Base-by-base conservation (phyloP, 2,113 vertebrate species). In the Emydocephalus ijimae region DNA sequence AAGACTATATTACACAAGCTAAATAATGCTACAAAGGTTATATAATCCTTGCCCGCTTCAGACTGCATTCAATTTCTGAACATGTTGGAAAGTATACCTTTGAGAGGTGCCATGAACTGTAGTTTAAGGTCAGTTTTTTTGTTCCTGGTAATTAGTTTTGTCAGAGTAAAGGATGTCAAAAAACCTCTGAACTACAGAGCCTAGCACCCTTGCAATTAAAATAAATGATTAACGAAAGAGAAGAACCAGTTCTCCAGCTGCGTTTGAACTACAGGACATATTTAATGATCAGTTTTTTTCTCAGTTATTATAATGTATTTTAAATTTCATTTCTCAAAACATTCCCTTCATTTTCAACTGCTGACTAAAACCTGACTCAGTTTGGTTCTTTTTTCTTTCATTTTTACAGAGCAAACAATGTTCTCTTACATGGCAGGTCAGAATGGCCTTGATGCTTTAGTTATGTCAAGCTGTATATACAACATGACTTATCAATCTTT, bases 251-350 rank as follows among this genome's bases (percentile, higher is more conserved):
- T 92, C 95, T 97, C 94, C 90, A 88, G 15, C 85, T 96, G 69
- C 15, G 91, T 95, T 94, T 96, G 95, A 97, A 96, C 95, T 96
- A 93, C 90, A 95, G 93, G 90, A 88, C 2, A 59, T 90, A 91
- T 96, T 97, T 97, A 97, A 97, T 97, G 96, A 97, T 95, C 89
- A 95, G 88, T 5, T 92, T 95, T 95, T 95, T 95, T 91, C 95
- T 97, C 93, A 94, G 94, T 96, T 97, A 96, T 97, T 97, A 97
- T 95, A 97, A 96, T 94, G 85, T 95, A 96, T 96, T 97, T 96
- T 96, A 96, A 97, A 97, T 96, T 94, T 90, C 74, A 90, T 95
- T 96, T 92, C 94, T 97, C 93, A 96, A 97, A 97, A 97, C 96
- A 96, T 87, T 94, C 92, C 91, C 96, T 97, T 96, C 94, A 95